Conservation (phyloP, 2,888 invertebrate genomes). For the Pelosia muscerda region DNA sequence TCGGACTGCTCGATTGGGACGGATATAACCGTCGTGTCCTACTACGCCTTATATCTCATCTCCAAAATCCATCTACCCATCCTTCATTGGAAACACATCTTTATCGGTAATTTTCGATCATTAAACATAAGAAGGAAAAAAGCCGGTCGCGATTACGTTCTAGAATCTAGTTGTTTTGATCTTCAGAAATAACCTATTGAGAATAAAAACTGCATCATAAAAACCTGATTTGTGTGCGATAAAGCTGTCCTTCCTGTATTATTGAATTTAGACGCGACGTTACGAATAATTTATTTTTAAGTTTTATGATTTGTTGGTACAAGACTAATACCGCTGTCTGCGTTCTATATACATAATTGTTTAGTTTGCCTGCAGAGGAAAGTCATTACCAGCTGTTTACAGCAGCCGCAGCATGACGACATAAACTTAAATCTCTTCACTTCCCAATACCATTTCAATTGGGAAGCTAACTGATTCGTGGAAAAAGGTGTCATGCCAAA, state of each 20-base stretch:
- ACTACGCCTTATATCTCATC: too few species aligned
- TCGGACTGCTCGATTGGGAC: too few species aligned
- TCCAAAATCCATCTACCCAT: not conserved
- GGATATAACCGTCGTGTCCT: too few species aligned
- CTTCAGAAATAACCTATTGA: not conserved
- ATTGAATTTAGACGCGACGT: conserved; percentile 4
- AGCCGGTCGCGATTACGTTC: not conserved
- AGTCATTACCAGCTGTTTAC: not conserved
- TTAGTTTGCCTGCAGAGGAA: not conserved
- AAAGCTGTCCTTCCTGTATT: not conserved
- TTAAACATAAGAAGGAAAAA: not conserved
- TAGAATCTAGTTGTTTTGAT: not conserved
- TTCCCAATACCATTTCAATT: too few species aligned
- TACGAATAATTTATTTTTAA: not conserved
- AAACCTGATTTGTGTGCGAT: not conserved
- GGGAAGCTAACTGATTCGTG: too few species aligned
- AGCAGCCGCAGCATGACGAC: too few species aligned
- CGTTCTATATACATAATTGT: not conserved
- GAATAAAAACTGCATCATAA: not conserved
- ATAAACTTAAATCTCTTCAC: too few species aligned
- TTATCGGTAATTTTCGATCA: not conserved
- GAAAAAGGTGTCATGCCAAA: too few species aligned
- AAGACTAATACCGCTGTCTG: not conserved
- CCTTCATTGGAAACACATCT: not conserved
- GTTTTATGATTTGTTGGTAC: not conserved